Evolutionary conservation across 2,113 vertebrate species (phyloP).

Genomic region (Vulpes vulpes): DNA sequence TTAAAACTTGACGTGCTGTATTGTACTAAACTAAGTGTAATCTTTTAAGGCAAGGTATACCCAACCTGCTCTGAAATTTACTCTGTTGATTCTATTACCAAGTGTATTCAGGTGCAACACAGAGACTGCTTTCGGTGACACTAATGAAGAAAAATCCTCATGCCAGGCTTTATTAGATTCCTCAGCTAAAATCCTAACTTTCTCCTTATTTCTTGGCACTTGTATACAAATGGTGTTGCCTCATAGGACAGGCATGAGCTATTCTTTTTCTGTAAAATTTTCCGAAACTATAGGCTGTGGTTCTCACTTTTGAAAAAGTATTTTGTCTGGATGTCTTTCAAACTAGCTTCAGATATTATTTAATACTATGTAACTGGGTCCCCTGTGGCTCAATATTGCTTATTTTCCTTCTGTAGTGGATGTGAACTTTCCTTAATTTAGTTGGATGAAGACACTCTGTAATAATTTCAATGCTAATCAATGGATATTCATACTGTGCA

Average conservation of each 20-base stretch:
- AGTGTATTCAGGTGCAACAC: constrained; percentile 86
- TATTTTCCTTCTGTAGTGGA: constrained; percentile 89
- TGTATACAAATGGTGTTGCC: constrained; percentile 87
- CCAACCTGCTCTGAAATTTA: constrained; percentile 85
- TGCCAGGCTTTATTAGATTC: constrained; percentile 87
- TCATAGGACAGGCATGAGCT: constrained; percentile 86
- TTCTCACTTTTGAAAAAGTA: constrained; percentile 85
- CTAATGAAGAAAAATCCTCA: constrained; percentile 87
- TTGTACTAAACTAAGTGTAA: constrained; percentile 88
- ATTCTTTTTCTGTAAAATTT: constrained; percentile 86
- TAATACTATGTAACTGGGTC: constrained; percentile 87
- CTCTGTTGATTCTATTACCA: constrained; percentile 83
- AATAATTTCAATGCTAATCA: constrained; percentile 90
- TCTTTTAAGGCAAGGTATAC: constrained; percentile 86
- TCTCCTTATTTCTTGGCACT: constrained; percentile 88
- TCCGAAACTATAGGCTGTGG: constrained; percentile 85
- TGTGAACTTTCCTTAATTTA: constrained; percentile 90
- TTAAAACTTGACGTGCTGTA: constrained; percentile 86
- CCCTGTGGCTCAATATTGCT: constrained; percentile 87
- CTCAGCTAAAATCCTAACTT: constrained; percentile 86
- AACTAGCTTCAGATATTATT: constrained; percentile 88
- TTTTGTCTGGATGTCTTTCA: constrained; percentile 88
- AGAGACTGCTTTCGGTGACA: constrained; percentile 83
- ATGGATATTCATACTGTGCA: constrained; percentile 91
- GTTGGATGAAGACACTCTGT: constrained; percentile 90